Evolutionary conservation across 1,140 invertebrate genomes (phyloP).

Genomic region (Thalassaphorura encarpata): DNA sequence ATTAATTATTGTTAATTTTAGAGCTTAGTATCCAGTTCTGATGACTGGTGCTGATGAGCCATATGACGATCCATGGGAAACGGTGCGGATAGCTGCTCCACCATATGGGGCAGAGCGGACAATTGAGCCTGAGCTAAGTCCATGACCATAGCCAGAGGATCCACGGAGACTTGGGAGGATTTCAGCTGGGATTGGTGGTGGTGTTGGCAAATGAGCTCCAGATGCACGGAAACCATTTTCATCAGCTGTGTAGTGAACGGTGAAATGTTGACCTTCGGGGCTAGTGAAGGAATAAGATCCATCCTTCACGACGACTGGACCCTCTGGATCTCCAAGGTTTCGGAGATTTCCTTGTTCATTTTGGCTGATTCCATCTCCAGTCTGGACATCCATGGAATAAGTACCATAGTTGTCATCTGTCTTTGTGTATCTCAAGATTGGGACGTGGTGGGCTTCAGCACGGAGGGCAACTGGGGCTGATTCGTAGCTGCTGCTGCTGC

Average conservation of each 20-base stretch:
- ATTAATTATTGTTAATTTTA: no score
- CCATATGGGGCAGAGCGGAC: no score
- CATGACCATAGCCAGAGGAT: not conserved
- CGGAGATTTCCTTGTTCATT: slow-evolving; percentile 40
- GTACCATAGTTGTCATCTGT: slow-evolving; percentile 14
- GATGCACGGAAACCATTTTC: slow-evolving; percentile 69
- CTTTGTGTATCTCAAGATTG: slow-evolving; percentile 6
- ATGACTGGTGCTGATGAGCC: no score
- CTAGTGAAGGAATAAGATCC: slow-evolving; percentile 58
- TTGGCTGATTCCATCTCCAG: slow-evolving; percentile 68
- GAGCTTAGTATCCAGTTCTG: no score
- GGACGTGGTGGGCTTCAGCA: slow-evolving; percentile 5
- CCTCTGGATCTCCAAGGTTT: slow-evolving; percentile 34
- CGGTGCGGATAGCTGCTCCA: no score
- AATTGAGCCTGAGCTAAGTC: no score
- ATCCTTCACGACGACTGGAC: slow-evolving; percentile 54
- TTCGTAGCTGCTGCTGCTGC: no score
- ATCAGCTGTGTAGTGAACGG: slow-evolving; percentile 35
- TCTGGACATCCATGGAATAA: slow-evolving; percentile 49
- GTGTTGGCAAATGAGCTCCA: slow-evolving; percentile 70
- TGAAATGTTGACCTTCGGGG: slow-evolving; percentile 7
- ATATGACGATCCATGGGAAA: no score
- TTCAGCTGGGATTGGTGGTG: slow-evolving; percentile 40
- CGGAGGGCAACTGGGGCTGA: not conserved
- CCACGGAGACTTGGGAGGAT: slow-evolving; percentile 37